Evolutionary conservation across 1,140 invertebrate genomes (phyloP), one percentile per base, ranked within the genome.

Genomic region (Cydia strobilella): DNA sequence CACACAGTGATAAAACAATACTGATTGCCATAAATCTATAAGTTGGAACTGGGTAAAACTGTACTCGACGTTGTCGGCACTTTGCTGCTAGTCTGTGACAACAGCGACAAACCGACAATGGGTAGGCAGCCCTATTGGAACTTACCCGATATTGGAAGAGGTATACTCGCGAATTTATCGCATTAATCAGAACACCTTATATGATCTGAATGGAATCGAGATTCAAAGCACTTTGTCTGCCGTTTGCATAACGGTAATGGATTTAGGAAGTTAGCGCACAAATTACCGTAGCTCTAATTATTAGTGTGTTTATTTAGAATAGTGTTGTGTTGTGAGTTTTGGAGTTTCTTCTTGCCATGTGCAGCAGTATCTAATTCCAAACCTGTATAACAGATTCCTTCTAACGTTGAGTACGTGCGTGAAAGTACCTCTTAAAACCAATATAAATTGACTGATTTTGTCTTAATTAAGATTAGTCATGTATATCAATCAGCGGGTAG

Each of bases 151-250:
- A 76, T 78, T 76, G 75, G 72, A 77, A 66, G 66, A 78, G 54
- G 69, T 72, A 74, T 63, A 75, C 71, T 79, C 51, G 74, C 48
- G 73, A 83, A 81, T 78, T 79, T 80, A 80, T 79, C 77, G 75
- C 65, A 79, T 83, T 82, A 83, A 83, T 83, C 82, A 83, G 72
- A 73, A 76, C 78, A 77, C 78, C 73, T 79, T 81, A 81, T 79
- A 42, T 59, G 65, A 76, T 73, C 51, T 76, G 76, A 80, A 78
- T 79, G 73, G 74, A 76, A 80, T 82, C 74, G 45, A 59, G 77
- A 80, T 79, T 76, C 79, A 69, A 69, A 69, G 65, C 65, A 59
- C 54, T 59, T 15, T 69, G 65, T 39, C 65, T 69, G 65, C 65
- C 39, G 39, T 72, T 72, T 72, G 45, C 20, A 23, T 72, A 45